A percentile compares a stretch with the other conserved stretches of the same genome.
phyloP scores from a whole-genome alignment of 1,140 invertebrate genomes.

The Tribolium madens region DNA sequence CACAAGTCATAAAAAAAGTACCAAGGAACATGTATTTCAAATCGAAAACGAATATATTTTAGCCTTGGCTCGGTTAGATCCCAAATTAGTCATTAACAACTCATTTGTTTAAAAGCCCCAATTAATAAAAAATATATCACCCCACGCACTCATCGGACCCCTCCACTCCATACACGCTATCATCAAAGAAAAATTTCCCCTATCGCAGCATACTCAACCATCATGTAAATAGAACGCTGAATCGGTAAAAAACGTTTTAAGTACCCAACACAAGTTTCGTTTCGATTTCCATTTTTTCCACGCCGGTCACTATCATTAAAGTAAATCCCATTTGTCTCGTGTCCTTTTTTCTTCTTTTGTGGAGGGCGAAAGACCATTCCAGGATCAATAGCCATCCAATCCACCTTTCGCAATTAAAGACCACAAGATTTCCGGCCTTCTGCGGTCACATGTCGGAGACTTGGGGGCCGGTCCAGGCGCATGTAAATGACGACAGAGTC shows the following conservation, averaged over 20 bases:
- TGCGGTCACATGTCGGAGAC: constrained; percentile 12
- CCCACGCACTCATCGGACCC: background rate
- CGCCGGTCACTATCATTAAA: background rate
- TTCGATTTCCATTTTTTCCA: background rate
- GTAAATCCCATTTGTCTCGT: background rate
- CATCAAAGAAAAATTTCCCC: constrained; percentile 13
- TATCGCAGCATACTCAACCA: background rate
- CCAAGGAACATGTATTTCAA: too few relatives aligned
- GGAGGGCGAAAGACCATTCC: background rate
- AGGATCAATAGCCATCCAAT: constrained; percentile 4
- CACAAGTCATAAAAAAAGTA: too few relatives aligned
- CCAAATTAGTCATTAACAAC: background rate
- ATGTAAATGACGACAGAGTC: constrained; percentile 34
- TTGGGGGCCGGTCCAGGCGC: constrained; percentile 36
- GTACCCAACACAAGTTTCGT: background rate
- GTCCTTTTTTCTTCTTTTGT: background rate
- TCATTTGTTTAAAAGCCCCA: background rate
- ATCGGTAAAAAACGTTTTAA: constrained; percentile 1
- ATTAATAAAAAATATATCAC: constrained; percentile 3
- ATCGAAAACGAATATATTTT: too few relatives aligned
- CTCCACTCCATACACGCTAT: background rate
- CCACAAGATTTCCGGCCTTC: background rate
- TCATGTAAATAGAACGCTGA: constrained; percentile 1
- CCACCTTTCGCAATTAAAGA: constrained; percentile 2
- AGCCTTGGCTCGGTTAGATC: too few relatives aligned